Conservation (phyloP, 2,113 vertebrate genomes). For the Sylvilagus bachmani region DNA sequence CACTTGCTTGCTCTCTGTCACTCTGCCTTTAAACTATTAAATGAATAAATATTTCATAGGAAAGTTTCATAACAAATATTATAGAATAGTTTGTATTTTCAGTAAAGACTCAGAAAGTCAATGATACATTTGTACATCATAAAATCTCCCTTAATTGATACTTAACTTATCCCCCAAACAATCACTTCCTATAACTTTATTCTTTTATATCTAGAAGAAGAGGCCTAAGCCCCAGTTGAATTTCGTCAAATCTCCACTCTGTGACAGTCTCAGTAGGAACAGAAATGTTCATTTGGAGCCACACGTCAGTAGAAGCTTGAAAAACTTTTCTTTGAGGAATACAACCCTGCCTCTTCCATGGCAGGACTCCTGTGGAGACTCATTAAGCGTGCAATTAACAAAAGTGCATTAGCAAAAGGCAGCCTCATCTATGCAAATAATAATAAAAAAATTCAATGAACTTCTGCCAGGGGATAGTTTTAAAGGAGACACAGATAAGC, state of each 20-base stretch:
- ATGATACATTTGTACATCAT: neutral
- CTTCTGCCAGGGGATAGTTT: constrained; percentile 5
- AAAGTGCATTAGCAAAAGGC: constrained; percentile 36
- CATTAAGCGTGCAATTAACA: constrained; percentile 73
- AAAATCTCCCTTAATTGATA: constrained; percentile 52
- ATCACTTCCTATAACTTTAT: neutral
- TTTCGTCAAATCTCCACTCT: neutral
- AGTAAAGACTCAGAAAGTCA: constrained; percentile 38
- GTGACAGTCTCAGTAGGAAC: neutral
- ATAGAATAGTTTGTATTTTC: neutral
- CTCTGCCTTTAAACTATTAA: too few species aligned
- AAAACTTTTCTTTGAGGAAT: neutral
- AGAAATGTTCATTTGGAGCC: constrained; percentile 12
- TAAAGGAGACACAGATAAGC: neutral
- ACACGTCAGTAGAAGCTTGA: constrained; percentile 17
- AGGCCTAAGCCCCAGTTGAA: neutral
- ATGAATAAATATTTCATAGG: too few species aligned
- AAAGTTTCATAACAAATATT: neutral
- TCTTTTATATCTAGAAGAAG: constrained; percentile 26
- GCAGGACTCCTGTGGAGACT: neutral
- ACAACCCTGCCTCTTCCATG: neutral
- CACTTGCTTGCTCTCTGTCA: too few species aligned
- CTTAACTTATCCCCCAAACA: constrained; percentile 1
- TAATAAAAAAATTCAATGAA: constrained; percentile 12
- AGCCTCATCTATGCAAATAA: neutral